Conservation (phyloP, 2,888 invertebrate genomes). For the Criorhina ranunculi region DNA sequence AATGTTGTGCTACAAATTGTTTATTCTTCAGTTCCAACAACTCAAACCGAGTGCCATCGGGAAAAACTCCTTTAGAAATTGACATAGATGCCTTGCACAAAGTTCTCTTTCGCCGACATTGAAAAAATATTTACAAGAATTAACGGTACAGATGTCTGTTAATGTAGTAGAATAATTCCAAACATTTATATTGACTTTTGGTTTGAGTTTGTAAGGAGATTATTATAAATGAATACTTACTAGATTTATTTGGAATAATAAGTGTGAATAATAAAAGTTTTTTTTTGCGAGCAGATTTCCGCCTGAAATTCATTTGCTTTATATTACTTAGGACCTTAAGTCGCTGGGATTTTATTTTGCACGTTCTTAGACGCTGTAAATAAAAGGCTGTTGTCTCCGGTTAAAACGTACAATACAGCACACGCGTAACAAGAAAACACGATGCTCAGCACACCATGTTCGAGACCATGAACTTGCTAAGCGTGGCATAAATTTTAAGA, state of each 20-base stretch:
- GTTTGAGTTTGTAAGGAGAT: conserved; percentile 28
- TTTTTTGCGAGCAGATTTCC: no score
- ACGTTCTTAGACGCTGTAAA: no score
- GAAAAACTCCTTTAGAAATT: conserved; percentile 82
- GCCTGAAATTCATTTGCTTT: no score
- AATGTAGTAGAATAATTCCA: conserved; percentile 46
- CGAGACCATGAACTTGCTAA: no score
- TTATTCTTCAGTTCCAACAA: conserved; percentile 62
- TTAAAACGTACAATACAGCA: no score
- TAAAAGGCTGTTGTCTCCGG: no score
- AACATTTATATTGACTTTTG: conserved; percentile 34
- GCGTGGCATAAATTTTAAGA: no score
- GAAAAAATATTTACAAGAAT: conserved; percentile 50
- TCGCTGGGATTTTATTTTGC: no score
- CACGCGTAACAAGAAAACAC: no score
- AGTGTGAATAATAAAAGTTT: conserved; percentile 15
- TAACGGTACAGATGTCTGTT: conserved; percentile 4
- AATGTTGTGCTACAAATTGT: not conserved
- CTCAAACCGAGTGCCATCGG: conserved; percentile 78
- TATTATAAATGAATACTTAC: conserved; percentile 36
- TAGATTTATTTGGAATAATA: conserved; percentile 15
- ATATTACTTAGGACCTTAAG: no score
- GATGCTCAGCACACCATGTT: no score
- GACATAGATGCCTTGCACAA: conserved; percentile 84
- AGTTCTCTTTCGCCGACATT: conserved; percentile 83